A percentile compares a stretch with the other conserved stretches of the same genome.
These are phyloP conservation scores for Chauna torquata DNA, from an alignment of 2,113 vertebrate species.

Conservation along the genomic window DNA sequence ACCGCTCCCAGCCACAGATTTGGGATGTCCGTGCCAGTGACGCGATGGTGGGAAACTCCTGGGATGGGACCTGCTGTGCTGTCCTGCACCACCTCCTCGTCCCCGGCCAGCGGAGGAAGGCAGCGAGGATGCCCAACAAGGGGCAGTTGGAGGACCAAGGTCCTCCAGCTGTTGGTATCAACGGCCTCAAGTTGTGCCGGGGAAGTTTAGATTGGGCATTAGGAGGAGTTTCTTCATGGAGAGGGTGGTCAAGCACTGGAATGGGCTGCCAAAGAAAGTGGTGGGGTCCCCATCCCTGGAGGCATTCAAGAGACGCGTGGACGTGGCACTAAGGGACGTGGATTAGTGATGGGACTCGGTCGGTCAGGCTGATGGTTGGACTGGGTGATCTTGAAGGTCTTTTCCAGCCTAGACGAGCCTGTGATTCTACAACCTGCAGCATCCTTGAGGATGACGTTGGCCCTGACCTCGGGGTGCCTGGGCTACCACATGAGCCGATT, in stretches of 20 bases:
- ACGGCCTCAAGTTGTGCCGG: no score
- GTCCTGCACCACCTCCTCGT: neutral
- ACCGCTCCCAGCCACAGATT: neutral
- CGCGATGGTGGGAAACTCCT: accelerated
- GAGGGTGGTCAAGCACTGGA: no score
- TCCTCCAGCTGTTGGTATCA: no score
- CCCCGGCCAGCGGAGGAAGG: no score
- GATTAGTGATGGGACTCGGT: neutral
- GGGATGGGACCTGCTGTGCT: neutral
- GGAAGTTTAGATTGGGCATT: no score
- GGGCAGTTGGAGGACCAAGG: neutral
- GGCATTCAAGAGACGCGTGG: neutral
- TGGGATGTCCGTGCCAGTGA: neutral
- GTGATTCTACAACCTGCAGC: neutral
- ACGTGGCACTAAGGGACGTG: neutral
- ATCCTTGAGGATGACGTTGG: neutral
- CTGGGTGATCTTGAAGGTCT: neutral
- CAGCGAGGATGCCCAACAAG: neutral
- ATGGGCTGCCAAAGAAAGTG: neutral
- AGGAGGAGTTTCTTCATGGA: no score
- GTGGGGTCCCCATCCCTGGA: neutral
- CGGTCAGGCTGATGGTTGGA: no score
- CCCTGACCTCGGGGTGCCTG: neutral
- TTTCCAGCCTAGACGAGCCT: neutral
- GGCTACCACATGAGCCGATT: neutral